A percentile compares a stretch with the other conserved stretches of the same genome.
phyloP scores from a whole-genome alignment of 2,113 vertebrate species.

The Mobula hypostoma region DNA sequence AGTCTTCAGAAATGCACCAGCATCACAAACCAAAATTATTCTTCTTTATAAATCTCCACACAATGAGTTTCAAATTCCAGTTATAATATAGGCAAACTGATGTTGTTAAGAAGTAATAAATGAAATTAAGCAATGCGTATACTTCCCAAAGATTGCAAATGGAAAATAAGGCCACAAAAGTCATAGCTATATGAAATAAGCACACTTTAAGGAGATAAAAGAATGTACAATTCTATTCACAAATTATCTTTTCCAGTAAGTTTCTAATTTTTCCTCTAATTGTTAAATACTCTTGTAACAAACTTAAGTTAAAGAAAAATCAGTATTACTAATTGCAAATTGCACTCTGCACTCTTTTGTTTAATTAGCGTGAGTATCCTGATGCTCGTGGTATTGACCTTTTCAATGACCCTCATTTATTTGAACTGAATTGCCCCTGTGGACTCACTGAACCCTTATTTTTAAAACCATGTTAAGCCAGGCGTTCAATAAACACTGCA shows the following conservation, averaged over 20 bases:
- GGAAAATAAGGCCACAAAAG: not conserved
- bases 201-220: not conserved
- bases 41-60: not conserved
- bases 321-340: not conserved
- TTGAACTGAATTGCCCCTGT: constrained; percentile 2
- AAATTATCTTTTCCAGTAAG: not conserved
- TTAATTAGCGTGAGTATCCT: constrained; percentile 9
- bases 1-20: not conserved
- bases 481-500: constrained; percentile 8
- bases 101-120: not conserved
- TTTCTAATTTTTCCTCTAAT: not conserved
- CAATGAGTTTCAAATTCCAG: not conserved
- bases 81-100: not conserved
- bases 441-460: constrained; percentile 15
- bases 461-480: not conserved
- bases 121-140: not conserved
- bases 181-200: no score
- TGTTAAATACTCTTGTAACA: not conserved
- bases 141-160: not conserved
- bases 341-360: not conserved
- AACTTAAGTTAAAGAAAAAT: not conserved
- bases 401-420: constrained; percentile 26
- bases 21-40: not conserved
- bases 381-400: not conserved
- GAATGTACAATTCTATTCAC: no score